Evolutionary conservation across 2,113 vertebrate genomes (phyloP), one percentile per base, ranked within the genome.

Genomic region (Calidris pugnax): DNA sequence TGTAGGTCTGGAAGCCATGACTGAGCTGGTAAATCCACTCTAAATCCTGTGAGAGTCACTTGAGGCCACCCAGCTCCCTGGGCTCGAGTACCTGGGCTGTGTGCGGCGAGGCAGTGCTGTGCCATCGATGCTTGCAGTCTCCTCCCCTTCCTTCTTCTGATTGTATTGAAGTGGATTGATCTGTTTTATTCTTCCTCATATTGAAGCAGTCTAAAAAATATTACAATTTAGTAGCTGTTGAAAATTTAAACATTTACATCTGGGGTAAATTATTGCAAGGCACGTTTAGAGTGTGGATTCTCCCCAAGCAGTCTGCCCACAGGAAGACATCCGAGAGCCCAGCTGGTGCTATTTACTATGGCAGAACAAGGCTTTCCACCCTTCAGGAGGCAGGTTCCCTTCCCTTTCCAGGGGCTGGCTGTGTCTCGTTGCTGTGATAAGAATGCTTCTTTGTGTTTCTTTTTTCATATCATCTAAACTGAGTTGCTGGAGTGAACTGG

Each of bases 381-480:
- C 71, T 95, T 78, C 74, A 66, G 66, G 47, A 91, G 89, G 47
- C 67, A 92, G 78, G 45, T 85, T 94, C 63, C 55, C 57, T 57
- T 96, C 32, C 48, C 75, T 73, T 68, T 48, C 81, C 41, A 30
- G 62, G 73, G 6, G 55, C 74, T 66, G 53, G 30, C 90, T 66
- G 37, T 72, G 24, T 62, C 56, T 91, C 27, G 4, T 14, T 26
- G 71, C 85, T 85, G 56, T 14, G 56, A 30, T 91, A 55, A 88
- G 92, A 91, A 50, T 48, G 50, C 60, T 90, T 24, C 76, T 88
- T 71, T 50, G 59, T 43, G 64, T 88, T 94, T 80, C 88, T 83
- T 94, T 87, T 85, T 93, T 76, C 85, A 8, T 60, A 48, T 63
- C 64, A 23, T 88, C 79, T 89, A 33, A 94, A 63, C 51, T 10